Percentiles rank a stretch among this genome's conserved stretches.
These are phyloP conservation scores for Hylaea fasciaria DNA, from an alignment of 2,888 invertebrate genomes.

Conservation along the genomic window DNA sequence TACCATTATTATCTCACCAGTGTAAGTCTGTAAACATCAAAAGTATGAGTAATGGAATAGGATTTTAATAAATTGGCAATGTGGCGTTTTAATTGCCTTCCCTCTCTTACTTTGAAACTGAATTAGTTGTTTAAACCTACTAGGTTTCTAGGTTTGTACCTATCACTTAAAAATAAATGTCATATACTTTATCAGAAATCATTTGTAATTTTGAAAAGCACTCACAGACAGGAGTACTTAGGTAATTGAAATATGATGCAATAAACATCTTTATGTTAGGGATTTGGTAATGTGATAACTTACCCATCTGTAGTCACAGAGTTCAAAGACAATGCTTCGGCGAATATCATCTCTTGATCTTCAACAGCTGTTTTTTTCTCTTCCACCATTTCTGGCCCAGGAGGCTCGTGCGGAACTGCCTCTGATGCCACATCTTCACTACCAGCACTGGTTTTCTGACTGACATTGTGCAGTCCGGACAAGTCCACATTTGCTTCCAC, in stretches of 20 bases:
- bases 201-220: no score
- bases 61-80: no score
- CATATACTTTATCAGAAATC: no score
- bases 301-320: conserved; percentile 84
- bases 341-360: conserved; percentile 77
- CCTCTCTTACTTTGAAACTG: no score
- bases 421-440: conserved; percentile 25
- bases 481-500: conserved; percentile 64
- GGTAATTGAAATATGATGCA: conserved; percentile 7
- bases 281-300: conserved; percentile 54
- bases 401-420: conserved; percentile 16
- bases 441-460: conserved; percentile 58
- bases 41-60: no score
- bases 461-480: conserved; percentile 77
- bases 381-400: conserved; percentile 34
- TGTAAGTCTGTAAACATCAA: no score
- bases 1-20: no score
- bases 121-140: no score
- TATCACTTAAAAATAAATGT: no score
- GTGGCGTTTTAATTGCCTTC: no score
- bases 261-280: not conserved
- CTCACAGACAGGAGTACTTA: no score
- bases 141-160: no score
- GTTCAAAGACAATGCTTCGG: conserved; percentile 82
- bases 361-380: conserved; percentile 44